phyloP scores from a whole-genome alignment of 2,113 vertebrate species.

The Globicephala melas region DNA sequence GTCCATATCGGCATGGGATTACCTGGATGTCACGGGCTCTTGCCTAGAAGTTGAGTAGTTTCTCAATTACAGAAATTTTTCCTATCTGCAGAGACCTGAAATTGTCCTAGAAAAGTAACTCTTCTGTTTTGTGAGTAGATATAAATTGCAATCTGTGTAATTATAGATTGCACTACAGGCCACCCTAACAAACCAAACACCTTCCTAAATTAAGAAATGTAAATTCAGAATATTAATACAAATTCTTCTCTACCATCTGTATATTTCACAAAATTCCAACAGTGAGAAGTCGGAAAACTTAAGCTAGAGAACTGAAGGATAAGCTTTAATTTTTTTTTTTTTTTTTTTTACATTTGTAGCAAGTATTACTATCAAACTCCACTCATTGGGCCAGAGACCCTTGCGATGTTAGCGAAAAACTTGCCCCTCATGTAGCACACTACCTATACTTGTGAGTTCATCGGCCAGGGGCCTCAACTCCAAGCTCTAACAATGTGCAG shows the following conservation, averaged over 20 bases:
- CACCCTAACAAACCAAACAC: background rate
- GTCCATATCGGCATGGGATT: background rate
- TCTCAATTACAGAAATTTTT: background rate
- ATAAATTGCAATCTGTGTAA: background rate
- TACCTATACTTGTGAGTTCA: too few species aligned
- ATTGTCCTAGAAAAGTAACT: background rate
- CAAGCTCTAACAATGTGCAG: too few species aligned
- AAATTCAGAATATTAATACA: background rate
- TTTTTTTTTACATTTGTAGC: too few species aligned
- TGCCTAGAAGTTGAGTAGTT: background rate
- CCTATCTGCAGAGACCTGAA: background rate
- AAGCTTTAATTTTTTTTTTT: background rate
- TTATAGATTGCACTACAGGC: background rate
- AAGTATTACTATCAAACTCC: too few species aligned
- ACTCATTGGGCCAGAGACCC: too few species aligned
- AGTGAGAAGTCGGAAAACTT: background rate
- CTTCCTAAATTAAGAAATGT: background rate
- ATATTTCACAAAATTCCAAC: conserved; percentile 4
- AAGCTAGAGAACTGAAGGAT: background rate
- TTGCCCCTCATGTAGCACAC: too few species aligned
- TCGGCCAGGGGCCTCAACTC: too few species aligned
- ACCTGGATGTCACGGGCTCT: background rate
- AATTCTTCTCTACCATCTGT: background rate
- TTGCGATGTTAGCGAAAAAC: too few species aligned
- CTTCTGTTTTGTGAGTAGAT: background rate